Evolutionary conservation across 2,888 invertebrate species (phyloP).

Genomic region (Unio pictorum): DNA sequence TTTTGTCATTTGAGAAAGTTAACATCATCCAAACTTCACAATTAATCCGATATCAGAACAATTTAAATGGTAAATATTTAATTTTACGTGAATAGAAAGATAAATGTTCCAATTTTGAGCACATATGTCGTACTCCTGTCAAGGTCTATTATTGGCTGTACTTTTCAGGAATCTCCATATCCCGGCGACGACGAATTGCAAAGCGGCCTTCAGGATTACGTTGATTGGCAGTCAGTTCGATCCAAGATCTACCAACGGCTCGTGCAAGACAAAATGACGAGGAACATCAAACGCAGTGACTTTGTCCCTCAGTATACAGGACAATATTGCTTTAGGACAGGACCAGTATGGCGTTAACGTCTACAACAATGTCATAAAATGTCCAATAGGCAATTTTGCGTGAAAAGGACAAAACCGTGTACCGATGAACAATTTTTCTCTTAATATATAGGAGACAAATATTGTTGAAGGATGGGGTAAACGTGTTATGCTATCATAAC

Average conservation of each 20-base stretch:
- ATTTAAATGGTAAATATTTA: background rate
- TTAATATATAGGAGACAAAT: too few relatives aligned
- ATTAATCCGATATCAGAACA: background rate
- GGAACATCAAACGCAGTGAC: slow-evolving; percentile 30
- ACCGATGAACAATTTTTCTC: too few relatives aligned
- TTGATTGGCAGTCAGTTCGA: slow-evolving; percentile 57
- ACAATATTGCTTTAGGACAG: slow-evolving; percentile 55
- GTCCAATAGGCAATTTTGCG: too few relatives aligned
- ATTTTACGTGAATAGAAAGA: background rate
- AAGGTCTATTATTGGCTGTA: slow-evolving; percentile 1
- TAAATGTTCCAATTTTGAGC: slow-evolving; percentile 2
- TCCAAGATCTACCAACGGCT: slow-evolving; percentile 47
- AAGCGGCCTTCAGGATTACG: slow-evolving; percentile 50
- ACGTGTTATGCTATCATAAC: too few relatives aligned
- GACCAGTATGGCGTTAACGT: slow-evolving; percentile 31
- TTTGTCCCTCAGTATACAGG: slow-evolving; percentile 48
- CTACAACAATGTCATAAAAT: too few relatives aligned
- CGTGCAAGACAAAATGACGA: slow-evolving; percentile 32
- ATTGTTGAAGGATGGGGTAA: too few relatives aligned
- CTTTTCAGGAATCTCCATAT: slow-evolving; percentile 53
- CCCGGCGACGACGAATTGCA: slow-evolving; percentile 54
- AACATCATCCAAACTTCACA: too few relatives aligned
- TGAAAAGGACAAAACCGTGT: too few relatives aligned
- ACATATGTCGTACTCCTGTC: background rate
- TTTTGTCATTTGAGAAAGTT: too few relatives aligned